Evolutionary conservation across 2,888 invertebrate species (phyloP).

Genomic region (Rhogogaster chlorosoma): DNA sequence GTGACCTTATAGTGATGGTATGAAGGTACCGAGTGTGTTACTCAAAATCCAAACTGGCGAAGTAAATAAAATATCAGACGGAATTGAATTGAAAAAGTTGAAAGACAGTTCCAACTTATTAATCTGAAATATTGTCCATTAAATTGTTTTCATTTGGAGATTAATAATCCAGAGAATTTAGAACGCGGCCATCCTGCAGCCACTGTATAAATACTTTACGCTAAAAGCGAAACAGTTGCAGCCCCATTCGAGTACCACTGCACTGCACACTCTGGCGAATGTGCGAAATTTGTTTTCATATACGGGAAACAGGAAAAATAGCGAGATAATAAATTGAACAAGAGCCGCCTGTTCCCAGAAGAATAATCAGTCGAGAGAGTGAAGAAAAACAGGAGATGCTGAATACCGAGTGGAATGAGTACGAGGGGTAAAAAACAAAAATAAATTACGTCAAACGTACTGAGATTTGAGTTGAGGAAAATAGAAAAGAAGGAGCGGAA

Average conservation of each 20-base stretch:
- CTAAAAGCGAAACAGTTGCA: background rate
- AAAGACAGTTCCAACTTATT: background rate
- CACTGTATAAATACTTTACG: background rate
- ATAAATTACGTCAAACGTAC: background rate
- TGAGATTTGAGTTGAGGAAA: background rate
- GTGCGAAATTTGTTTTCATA: background rate
- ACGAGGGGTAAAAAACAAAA: background rate
- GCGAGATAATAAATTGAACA: slow-evolving; percentile 3
- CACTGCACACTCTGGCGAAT: no score
- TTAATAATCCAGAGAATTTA: background rate
- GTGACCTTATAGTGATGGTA: background rate
- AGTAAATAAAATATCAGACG: background rate
- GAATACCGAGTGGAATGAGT: background rate
- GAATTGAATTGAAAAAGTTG: background rate
- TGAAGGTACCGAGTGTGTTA: background rate
- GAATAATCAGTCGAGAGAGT: slow-evolving; percentile 31
- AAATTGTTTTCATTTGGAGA: background rate
- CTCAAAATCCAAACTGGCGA: background rate
- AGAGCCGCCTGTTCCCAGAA: background rate
- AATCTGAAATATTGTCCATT: background rate
- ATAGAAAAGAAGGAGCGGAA: background rate
- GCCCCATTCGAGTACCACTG: background rate
- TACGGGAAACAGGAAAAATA: background rate
- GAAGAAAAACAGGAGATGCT: slow-evolving; percentile 30
- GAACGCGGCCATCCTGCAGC: background rate